Evolutionary conservation across 2,888 invertebrate species (phyloP), one percentile per base, ranked within the genome.

Genomic region (Pinctada fucata): DNA sequence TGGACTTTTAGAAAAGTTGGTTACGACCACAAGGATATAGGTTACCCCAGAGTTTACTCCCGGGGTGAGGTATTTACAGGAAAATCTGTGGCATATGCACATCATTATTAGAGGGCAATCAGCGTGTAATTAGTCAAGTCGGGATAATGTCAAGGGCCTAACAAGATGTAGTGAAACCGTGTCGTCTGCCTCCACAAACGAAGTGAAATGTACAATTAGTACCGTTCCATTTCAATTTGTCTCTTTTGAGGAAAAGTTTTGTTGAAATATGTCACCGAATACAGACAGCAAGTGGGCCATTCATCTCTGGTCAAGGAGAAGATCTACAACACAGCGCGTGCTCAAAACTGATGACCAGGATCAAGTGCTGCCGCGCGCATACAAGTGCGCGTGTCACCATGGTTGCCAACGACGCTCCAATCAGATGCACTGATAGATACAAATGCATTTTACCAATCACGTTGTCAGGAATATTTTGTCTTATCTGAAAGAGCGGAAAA

Each of bases 231-330:
- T 66, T 66, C 74, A 74, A 67, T 74, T 66, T 66, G 66, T 74
- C 74, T 68, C 68, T 45, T 50, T 52, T 50, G 71, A 71, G n/a
- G 47, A 45, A 31, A 75, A 69, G 48, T 63, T 48, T 75, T 51
- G 68, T 75, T 58, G 31, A 48, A 75, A 75, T 58, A 49, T 69
- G 68, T 68, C 69, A 69, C 58, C 48, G 69, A 66, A 48, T 45
- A 52, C 16, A 58, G 58, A 52, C 58, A 52, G 47, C 75, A 75
- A 75, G 75, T 68, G 75, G 68, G 58, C 69, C 51, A 75, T 75
- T 75, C 51, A 63, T 75, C 51, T 68, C 58, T 48, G 69, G 69
- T 75, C 47, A 63, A 69, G 75, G 49, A 45, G 68, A 69, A 69
- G 63, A 75, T 75, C 49, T 71, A 52, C 5, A 71, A 48, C n/a